Base-by-base conservation (phyloP, 2,888 invertebrate genomes). In the Andrena trimmerana region DNA sequence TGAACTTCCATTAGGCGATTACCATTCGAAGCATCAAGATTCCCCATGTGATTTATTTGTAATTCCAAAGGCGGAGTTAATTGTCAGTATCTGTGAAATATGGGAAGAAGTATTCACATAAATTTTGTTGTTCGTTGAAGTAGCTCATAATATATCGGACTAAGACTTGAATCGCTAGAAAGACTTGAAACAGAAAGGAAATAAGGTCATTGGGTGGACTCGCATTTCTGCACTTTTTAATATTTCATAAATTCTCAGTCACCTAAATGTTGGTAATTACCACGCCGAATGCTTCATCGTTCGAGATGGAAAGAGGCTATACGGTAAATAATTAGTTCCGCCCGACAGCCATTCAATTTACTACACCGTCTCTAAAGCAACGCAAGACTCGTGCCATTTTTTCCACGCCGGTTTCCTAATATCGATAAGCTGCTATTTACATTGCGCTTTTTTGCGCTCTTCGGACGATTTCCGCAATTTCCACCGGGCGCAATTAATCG, bases 211-310 rank as follows among this genome's bases (percentile, higher is more conserved):
- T 70, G 24, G 20, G 57, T 57, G 13, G 31, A 29, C 31, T 48
- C 60, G n/a, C 59, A 60, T 20, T 60, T n/a, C 59, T n/a, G n/a
- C 7, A 42, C 8, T 48, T 13, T 60, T 42, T 13, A 60, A 33
- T 29, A 42, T 62, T 62, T 0, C 33, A 29, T 50, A n/a, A 60
- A n/a, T 24, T 0, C 2, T 1, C 2, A 31, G 60, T 24, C 20
- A 36, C 4, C 33, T 33, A 31, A 71, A 71, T 52, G 13, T 24
- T 31, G 52, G 36, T 63, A 72, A 63, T 72, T 63, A 63, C 27
- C n/a, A 16, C n/a, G 36, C n/a, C 4, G 3, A 36, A 36, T 63
- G 62, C 13, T 62, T 36, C 16, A 72, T 27, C 36, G 63, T 62
- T 72, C 10, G 10, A 52, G 62, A 63, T 27, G 52, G 33, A 36